Percentiles rank a stretch among this genome's conserved stretches.
These are phyloP conservation scores for Scarus forsteni DNA, from an alignment of 2,797 vertebrate species.

Conservation along the genomic window DNA sequence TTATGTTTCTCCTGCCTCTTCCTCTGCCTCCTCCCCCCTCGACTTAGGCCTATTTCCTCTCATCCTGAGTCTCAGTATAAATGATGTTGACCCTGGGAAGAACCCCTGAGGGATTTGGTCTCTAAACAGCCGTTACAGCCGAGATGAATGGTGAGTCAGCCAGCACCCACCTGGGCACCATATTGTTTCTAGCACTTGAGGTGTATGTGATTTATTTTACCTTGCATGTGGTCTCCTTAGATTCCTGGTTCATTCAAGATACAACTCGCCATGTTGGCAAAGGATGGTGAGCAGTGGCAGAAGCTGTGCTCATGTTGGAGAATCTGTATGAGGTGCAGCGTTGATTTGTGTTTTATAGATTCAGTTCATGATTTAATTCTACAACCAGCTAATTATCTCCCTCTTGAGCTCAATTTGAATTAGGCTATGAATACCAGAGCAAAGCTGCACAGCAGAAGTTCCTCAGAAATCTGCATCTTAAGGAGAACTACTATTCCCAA, in stretches of 20 bases:
- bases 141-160: slow-evolving; percentile 71
- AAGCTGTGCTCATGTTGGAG: background rate
- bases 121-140: slow-evolving; percentile 78
- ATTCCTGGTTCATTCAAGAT: background rate
- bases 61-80: slow-evolving; percentile 66
- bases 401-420: no score
- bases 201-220: slow-evolving; percentile 72
- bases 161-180: slow-evolving; percentile 71
- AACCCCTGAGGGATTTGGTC: slow-evolving; percentile 69
- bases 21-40: slow-evolving; percentile 51
- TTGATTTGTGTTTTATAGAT: no score
- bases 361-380: no score
- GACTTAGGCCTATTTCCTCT: slow-evolving; percentile 59
- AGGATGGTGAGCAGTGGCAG: background rate
- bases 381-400: no score
- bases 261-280: background rate
- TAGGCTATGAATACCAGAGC: no score
- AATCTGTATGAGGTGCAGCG: background rate
- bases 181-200: slow-evolving; percentile 68
- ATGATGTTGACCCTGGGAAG: slow-evolving; percentile 75
- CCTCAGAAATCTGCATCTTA: no score
- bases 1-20: slow-evolving; percentile 23
- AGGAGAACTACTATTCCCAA: no score
- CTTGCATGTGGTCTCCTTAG: slow-evolving; percentile 54
- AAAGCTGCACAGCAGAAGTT: no score